Conservation (phyloP, 2,888 invertebrate genomes). For the Hedychridium roseum region DNA sequence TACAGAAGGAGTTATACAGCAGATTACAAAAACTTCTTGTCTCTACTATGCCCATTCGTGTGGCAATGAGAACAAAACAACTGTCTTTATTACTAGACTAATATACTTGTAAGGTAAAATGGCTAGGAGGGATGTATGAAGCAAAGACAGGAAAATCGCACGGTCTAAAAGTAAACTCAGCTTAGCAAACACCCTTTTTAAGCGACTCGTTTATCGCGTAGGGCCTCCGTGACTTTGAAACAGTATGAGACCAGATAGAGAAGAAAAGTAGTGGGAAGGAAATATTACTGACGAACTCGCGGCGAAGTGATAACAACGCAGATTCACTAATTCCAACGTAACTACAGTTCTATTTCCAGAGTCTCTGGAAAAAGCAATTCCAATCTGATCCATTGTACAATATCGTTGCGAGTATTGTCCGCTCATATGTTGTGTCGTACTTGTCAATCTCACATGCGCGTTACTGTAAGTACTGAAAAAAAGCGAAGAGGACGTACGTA, state of each 20-base stretch:
- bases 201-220: too few species aligned
- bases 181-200: too few species aligned
- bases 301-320: slow-evolving; percentile 34
- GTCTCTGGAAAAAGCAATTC: slow-evolving; percentile 65
- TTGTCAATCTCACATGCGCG: slow-evolving; percentile 62
- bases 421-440: slow-evolving; percentile 60
- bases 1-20: too few species aligned
- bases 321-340: slow-evolving; percentile 54
- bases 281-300: slow-evolving; percentile 36
- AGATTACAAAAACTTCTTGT: too few species aligned
- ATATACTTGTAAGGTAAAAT: too few species aligned
- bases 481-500: slow-evolving; percentile 62
- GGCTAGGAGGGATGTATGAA: background rate
- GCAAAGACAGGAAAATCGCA: slow-evolving; percentile 1
- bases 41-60: too few species aligned
- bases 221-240: too few species aligned
- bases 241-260: too few species aligned
- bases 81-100: too few species aligned
- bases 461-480: slow-evolving; percentile 63
- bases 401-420: slow-evolving; percentile 62
- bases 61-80: too few species aligned
- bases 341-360: slow-evolving; percentile 64
- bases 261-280: too few species aligned
- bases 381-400: slow-evolving; percentile 62
- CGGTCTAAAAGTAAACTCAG: too few species aligned